Conservation (phyloP, 2,888 invertebrate genomes). For the Sipha maydis region DNA sequence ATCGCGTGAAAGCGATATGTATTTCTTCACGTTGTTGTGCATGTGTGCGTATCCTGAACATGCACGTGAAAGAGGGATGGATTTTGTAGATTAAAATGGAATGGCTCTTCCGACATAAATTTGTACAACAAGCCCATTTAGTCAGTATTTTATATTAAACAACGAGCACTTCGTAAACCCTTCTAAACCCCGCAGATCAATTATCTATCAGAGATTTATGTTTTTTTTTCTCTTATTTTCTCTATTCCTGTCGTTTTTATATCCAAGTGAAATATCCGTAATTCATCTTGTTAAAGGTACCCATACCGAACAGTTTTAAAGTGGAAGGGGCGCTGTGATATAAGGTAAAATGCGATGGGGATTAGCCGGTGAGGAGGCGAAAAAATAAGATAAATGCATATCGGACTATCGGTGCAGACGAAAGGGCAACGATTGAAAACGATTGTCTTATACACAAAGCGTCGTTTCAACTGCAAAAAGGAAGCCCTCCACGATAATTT, state of each 20-base stretch:
- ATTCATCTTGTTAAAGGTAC: slow-evolving; percentile 28
- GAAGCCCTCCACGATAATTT: slow-evolving; percentile 51
- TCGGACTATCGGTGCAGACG: slow-evolving; percentile 28
- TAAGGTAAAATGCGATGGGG: background rate
- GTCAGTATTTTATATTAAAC: slow-evolving; percentile 36
- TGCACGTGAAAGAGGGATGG: background rate
- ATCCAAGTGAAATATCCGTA: slow-evolving; percentile 27
- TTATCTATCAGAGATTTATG: slow-evolving; percentile 51
- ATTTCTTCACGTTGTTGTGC: background rate
- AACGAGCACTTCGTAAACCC: slow-evolving; percentile 20
- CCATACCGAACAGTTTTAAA: background rate
- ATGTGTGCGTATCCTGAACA: background rate
- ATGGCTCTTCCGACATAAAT: slow-evolving; percentile 39
- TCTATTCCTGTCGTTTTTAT: background rate
- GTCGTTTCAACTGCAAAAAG: slow-evolving; percentile 36
- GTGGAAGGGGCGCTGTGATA: background rate
- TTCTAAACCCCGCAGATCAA: slow-evolving; percentile 29
- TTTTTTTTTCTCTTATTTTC: background rate
- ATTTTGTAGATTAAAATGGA: slow-evolving; percentile 38
- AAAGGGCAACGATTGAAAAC: slow-evolving; percentile 52
- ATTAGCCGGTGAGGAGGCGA: background rate
- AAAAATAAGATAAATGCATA: slow-evolving; percentile 53
- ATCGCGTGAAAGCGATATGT: background rate
- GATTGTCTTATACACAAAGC: slow-evolving; percentile 50
- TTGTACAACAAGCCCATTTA: slow-evolving; percentile 32